These are phyloP conservation scores for Apus apus DNA, from an alignment of 2,113 vertebrate genomes.

Conservation along the genomic window DNA sequence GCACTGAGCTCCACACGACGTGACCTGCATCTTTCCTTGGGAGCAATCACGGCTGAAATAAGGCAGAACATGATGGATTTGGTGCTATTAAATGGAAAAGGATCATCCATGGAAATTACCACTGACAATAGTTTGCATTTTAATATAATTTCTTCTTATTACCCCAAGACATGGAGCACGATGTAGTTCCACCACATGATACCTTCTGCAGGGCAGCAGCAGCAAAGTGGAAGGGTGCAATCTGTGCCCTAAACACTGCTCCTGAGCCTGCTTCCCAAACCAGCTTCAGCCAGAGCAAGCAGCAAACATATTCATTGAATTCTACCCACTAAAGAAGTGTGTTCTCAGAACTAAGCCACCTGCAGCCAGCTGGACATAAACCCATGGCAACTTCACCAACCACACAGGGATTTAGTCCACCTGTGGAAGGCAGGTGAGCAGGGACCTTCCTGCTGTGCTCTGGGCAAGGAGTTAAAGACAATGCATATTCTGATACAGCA, in stretches of 20 bases:
- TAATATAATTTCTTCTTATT: background rate
- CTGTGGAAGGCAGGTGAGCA: background rate
- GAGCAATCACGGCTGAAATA: slow-evolving; percentile 43
- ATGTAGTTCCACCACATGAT: background rate
- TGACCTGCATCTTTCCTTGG: slow-evolving; percentile 7
- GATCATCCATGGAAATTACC: background rate
- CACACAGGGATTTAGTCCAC: background rate
- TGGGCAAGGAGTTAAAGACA: background rate
- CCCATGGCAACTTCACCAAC: background rate
- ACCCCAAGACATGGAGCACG: accelerated
- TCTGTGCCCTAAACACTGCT: background rate
- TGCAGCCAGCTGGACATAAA: background rate
- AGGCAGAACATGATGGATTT: slow-evolving; percentile 15
- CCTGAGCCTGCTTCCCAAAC: background rate
- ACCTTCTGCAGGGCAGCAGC: background rate
- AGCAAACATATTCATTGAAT: background rate
- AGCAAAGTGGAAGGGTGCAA: background rate
- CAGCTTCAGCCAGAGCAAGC: accelerated
- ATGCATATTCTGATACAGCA: background rate
- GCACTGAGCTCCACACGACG: background rate
- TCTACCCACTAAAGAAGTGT: background rate
- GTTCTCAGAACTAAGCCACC: background rate
- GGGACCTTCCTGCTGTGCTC: background rate
- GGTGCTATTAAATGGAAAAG: slow-evolving; percentile 2
- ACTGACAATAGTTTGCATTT: background rate